These are phyloP conservation scores for Siderastrea radians DNA, from an alignment of 92 coral and sea anemone species.

Conservation along the genomic window DNA sequence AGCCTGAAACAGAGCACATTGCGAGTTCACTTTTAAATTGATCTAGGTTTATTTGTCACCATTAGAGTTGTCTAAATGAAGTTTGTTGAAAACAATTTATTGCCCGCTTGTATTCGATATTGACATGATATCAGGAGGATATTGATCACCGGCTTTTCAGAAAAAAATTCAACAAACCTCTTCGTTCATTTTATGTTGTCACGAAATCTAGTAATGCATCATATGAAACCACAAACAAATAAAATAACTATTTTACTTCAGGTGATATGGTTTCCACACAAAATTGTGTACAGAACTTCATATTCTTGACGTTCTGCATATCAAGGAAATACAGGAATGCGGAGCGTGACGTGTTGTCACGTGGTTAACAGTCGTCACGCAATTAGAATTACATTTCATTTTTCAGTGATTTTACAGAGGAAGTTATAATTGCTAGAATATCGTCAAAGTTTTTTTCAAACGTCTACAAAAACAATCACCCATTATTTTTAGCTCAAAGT, in stretches of 20 bases:
- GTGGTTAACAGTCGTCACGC: neutral
- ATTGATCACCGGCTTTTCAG: neutral
- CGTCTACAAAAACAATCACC: too few relatives aligned
- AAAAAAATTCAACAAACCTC: neutral
- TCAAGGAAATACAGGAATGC: conserved; percentile 1
- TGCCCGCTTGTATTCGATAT: neutral
- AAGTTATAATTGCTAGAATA: too few relatives aligned
- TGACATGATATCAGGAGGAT: neutral
- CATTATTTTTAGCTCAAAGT: too few relatives aligned
- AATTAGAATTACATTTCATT: neutral
- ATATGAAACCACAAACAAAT: neutral
- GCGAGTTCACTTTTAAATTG: neutral
- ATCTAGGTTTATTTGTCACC: neutral
- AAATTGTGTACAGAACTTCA: neutral
- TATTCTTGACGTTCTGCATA: neutral
- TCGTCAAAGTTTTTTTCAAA: too few relatives aligned
- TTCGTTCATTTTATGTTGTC: neutral
- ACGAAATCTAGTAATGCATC: neutral
- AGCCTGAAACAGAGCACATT: neutral
- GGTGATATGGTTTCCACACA: neutral
- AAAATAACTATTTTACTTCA: neutral
- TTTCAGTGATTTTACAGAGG: too few relatives aligned
- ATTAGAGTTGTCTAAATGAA: neutral
- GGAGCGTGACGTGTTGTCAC: neutral
- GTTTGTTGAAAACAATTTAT: neutral